phyloP scores from a whole-genome alignment of 2,888 invertebrate genomes.

The Limenitis arthemis region DNA sequence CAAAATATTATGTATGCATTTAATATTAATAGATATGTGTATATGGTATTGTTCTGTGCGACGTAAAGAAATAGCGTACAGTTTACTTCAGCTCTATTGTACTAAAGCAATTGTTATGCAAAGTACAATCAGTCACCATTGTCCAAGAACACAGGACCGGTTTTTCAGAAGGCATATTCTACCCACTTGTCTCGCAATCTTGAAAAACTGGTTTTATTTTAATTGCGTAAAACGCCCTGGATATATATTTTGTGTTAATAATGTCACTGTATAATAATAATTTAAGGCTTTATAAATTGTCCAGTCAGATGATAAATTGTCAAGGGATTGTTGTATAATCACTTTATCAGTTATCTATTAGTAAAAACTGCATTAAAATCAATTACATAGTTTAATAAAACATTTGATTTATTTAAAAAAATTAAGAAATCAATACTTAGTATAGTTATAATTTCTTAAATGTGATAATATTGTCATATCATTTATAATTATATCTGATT shows the following conservation, averaged over 20 bases:
- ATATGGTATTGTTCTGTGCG: background rate
- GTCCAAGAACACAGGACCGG: constrained; percentile 1
- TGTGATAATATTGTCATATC: too few relatives aligned
- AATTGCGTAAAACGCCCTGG: background rate
- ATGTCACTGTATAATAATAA: background rate
- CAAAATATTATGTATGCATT: too few relatives aligned
- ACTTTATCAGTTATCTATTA: too few relatives aligned
- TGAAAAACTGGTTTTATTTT: constrained; percentile 4
- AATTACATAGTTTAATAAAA: too few relatives aligned
- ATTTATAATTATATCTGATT: background rate
- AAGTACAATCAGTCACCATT: constrained; percentile 4
- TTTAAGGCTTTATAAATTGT: background rate
- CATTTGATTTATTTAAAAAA: too few relatives aligned
- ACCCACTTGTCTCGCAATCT: constrained; percentile 2
- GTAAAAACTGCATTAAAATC: too few relatives aligned
- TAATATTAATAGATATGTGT: too few relatives aligned
- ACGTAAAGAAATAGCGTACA: background rate
- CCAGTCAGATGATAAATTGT: too few relatives aligned
- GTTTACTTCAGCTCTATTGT: constrained; percentile 6
- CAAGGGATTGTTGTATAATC: too few relatives aligned
- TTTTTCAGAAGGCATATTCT: constrained; percentile 5
- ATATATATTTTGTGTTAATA: background rate
- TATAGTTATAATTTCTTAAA: too few relatives aligned
- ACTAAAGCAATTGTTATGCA: constrained; percentile 10
- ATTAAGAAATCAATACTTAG: too few relatives aligned